Evolutionary conservation across 2,113 vertebrate genomes (phyloP), one percentile per base, ranked within the genome.

Genomic region (Sphaerodactylus townsendi): DNA sequence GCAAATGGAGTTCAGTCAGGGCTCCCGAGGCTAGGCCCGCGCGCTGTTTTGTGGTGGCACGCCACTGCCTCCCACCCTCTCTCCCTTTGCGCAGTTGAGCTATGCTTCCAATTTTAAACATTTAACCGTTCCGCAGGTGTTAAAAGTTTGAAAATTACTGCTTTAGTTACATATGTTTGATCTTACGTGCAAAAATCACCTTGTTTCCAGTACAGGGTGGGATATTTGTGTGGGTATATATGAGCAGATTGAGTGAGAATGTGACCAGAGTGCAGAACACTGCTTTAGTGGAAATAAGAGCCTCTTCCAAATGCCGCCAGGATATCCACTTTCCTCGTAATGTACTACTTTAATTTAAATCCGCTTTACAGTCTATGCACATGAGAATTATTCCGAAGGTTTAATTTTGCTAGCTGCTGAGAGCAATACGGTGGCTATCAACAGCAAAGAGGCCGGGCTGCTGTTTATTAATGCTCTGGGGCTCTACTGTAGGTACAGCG

Each of bases 301-400:
- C 77, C 64, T 88, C 82, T 85, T 90, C 88, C 87, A 89, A 87
- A 62, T 81, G 85, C 86, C 86, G 85, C 86, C 91, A 91, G 79
- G 69, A 82, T 90, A 82, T 84, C 85, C 78, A 77, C 87, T 88
- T 93, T 87, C 71, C 87, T 73, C 81, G 74, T 94, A 94, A 94
- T 92, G 53, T 89, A 94, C 94, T 93, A 89, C 88, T 95, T 95
- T 94, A 94, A 95, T 95, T 96, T 96, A 91, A 93, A 93, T 94
- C 92, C 91, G 87, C 90, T 96, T 96, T 94, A 94, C 86, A 95
- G 92, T 93, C 92, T 73, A 84, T 89, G 87, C 94, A 93, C 92
- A 93, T 88, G 94, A 95, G 94, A 93, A 93, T 95, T 95, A 94
- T 95, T 94, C 92, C 84, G 90, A 93, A 94, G 89, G 87, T 94